Evolutionary conservation across 2,888 invertebrate species (phyloP).

Genomic region (Geophilus truncorum): DNA sequence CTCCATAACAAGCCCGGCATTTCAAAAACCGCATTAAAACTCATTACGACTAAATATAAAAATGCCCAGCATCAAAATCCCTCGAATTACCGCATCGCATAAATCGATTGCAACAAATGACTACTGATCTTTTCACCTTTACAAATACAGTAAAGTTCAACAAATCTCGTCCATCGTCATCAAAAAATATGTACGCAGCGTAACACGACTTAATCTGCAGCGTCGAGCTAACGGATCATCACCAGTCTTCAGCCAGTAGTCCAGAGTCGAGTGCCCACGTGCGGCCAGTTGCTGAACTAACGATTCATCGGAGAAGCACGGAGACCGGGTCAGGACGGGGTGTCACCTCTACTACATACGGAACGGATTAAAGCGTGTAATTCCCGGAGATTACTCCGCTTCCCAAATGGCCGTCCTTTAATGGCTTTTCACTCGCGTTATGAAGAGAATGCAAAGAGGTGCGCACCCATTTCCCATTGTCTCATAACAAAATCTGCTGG

Average conservation of each 20-base stretch:
- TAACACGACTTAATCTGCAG: not conserved
- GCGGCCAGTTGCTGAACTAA: not conserved
- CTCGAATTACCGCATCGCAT: not conserved
- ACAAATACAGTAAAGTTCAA: not conserved
- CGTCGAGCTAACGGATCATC: not conserved
- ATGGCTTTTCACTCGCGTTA: slow-evolving; percentile 12
- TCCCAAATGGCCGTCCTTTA: slow-evolving; percentile 13
- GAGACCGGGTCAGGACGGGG: slow-evolving; percentile 10
- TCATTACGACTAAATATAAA: slow-evolving; percentile 2
- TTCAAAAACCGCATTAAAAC: slow-evolving; percentile 10
- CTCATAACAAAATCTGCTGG: slow-evolving; percentile 7
- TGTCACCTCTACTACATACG: slow-evolving; percentile 1
- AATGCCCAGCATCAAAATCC: not conserved
- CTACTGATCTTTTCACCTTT: not conserved
- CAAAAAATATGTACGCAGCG: not conserved
- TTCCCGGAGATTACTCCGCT: slow-evolving; percentile 11
- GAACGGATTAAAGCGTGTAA: slow-evolving; percentile 15
- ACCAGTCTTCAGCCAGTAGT: too few species aligned
- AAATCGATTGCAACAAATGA: not conserved
- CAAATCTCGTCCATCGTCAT: not conserved
- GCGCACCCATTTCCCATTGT: not conserved
- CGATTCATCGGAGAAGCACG: not conserved
- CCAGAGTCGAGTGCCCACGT: not conserved
- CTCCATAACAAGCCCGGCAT: not conserved
- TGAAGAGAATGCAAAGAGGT: not conserved